Evolutionary conservation across 53 echinoderm and acorn worm species (phyloP).

Genomic region (Actinopyga echinites): DNA sequence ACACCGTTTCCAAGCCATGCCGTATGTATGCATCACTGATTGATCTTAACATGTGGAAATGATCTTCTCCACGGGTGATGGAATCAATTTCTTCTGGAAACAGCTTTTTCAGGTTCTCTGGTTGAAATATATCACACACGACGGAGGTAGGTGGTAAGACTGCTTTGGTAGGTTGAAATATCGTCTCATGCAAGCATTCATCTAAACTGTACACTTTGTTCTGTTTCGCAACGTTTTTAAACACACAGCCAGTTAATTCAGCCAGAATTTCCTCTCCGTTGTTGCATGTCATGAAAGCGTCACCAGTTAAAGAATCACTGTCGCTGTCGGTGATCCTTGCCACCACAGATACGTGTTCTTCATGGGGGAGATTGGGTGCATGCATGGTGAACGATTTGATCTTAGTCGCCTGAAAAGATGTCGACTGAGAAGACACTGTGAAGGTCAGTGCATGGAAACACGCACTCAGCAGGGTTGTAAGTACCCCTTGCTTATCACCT

Average conservation of each 20-base stretch:
- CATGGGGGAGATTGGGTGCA: constrained; percentile 64
- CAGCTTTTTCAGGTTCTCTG: constrained; percentile 42
- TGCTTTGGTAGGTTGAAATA: constrained; percentile 63
- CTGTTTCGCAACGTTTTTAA: constrained; percentile 48
- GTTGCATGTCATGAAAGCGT: constrained; percentile 58
- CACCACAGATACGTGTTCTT: constrained; percentile 65
- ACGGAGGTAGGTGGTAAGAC: constrained; percentile 61
- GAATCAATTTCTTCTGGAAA: constrained; percentile 68
- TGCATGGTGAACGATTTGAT: constrained; percentile 66
- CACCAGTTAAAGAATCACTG: constrained; percentile 63
- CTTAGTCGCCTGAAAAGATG: constrained; percentile 63
- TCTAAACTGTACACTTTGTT: constrained; percentile 55
- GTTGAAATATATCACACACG: constrained; percentile 66
- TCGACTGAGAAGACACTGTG: constrained; percentile 52
- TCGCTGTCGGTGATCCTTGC: constrained; percentile 72
- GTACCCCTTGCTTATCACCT: constrained; percentile 63
- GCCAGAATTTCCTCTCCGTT: constrained; percentile 60
- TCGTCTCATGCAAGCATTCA: constrained; percentile 72
- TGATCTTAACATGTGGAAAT: constrained; percentile 46
- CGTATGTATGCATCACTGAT: constrained; percentile 78
- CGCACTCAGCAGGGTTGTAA: constrained; percentile 68
- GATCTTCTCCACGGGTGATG: constrained; percentile 62
- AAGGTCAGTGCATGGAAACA: constrained; percentile 77
- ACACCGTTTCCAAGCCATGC: constrained; percentile 74
- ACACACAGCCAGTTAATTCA: constrained; percentile 66